Percentiles rank a stretch among this genome's conserved stretches.
Conservation (phyloP, 2,888 invertebrate genomes). For the Dryadula phaetusa region DNA sequence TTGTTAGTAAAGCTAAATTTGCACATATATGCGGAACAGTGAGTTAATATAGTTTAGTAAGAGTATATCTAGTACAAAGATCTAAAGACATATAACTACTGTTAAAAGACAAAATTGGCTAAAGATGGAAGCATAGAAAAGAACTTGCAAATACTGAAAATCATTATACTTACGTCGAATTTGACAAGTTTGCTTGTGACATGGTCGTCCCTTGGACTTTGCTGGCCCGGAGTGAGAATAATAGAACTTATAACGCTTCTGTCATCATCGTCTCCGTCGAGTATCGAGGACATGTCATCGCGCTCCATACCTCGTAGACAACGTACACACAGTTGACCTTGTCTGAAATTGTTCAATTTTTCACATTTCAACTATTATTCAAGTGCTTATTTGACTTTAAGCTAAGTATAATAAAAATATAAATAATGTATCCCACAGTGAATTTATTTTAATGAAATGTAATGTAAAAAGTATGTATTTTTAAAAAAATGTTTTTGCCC, state of each 20-base stretch:
- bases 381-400: neutral
- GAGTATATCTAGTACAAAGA: slow-evolving; percentile 44
- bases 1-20: slow-evolving; percentile 70
- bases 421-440: neutral
- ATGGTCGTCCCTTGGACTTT: slow-evolving; percentile 73
- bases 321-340: slow-evolving; percentile 92
- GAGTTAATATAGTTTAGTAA: slow-evolving; percentile 66
- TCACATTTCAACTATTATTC: neutral
- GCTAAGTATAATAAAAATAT: neutral
- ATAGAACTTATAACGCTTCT: slow-evolving; percentile 86
- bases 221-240: slow-evolving; percentile 72
- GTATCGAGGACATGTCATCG: slow-evolving; percentile 87
- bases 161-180: slow-evolving; percentile 81
- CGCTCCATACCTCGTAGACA: slow-evolving; percentile 88
- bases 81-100: slow-evolving; percentile 39
- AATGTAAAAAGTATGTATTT: no score
- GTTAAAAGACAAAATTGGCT: slow-evolving; percentile 21
- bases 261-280: slow-evolving; percentile 90
- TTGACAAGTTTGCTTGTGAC: slow-evolving; percentile 81
- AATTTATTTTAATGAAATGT: neutral
- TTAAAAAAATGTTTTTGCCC: no score
- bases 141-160: slow-evolving; percentile 24
- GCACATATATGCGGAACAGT: slow-evolving; percentile 61
- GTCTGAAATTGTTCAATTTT: slow-evolving; percentile 76
- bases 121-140: slow-evolving; percentile 43